A percentile compares a stretch with the other conserved stretches of the same genome.
phyloP scores from a whole-genome alignment of 2,888 invertebrate genomes.

The Caenorhabditis afra region DNA sequence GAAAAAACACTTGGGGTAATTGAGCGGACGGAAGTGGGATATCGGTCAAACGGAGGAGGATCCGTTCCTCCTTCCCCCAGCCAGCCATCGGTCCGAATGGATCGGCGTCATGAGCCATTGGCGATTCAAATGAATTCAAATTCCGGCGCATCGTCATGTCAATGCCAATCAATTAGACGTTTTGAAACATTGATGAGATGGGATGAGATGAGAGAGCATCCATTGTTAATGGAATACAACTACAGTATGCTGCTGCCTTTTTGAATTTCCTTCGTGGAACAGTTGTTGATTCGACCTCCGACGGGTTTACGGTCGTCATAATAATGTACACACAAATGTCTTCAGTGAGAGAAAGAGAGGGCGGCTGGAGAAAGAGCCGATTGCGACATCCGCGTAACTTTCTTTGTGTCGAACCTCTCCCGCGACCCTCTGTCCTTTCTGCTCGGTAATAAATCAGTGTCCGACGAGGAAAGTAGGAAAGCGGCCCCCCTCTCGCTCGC shows the following conservation, averaged over 20 bases:
- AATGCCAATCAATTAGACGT: slow-evolving; percentile 49
- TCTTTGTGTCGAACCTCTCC: slow-evolving; percentile 42
- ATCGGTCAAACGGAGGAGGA: slow-evolving; percentile 57
- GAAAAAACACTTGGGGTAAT: slow-evolving; percentile 23
- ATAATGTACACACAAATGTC: slow-evolving; percentile 25
- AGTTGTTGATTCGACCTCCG: slow-evolving; percentile 13
- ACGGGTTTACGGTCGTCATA: slow-evolving; percentile 30
- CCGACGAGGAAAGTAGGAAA: background rate
- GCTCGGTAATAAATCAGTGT: slow-evolving; percentile 46
- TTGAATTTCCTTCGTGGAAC: slow-evolving; percentile 6
- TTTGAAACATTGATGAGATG: slow-evolving; percentile 41
- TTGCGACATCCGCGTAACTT: slow-evolving; percentile 48
- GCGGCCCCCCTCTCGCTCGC: background rate
- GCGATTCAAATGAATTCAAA: slow-evolving; percentile 25
- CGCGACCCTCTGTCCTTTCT: slow-evolving; percentile 26
- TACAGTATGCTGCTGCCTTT: background rate
- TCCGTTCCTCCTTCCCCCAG: too few relatives aligned
- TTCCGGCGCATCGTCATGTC: slow-evolving; percentile 41
- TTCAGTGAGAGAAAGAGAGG: background rate
- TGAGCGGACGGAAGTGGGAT: slow-evolving; percentile 41
- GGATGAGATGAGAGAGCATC: background rate
- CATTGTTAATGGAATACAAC: background rate
- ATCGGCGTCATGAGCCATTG: slow-evolving; percentile 20
- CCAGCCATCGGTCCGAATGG: slow-evolving; percentile 19
- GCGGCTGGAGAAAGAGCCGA: slow-evolving; percentile 11